These are phyloP conservation scores for Zophobas atratus DNA, from an alignment of 1,140 invertebrate genomes.

Conservation along the genomic window DNA sequence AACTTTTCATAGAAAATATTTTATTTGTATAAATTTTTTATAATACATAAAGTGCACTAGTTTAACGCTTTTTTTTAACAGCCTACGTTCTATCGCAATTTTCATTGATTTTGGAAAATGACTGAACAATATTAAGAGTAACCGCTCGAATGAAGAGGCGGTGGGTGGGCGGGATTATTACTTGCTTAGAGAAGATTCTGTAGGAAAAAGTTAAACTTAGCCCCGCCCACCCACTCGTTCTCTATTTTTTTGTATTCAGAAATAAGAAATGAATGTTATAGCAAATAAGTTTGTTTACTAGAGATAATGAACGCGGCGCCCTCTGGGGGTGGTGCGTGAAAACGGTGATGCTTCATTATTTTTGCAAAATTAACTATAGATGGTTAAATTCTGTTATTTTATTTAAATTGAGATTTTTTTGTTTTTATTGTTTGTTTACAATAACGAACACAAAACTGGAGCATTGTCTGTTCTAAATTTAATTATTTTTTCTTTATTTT, in stretches of 20 bases:
- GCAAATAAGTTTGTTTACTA: constrained; percentile 78
- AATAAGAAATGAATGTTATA: constrained; percentile 81
- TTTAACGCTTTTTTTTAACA: background rate
- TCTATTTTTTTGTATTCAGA: constrained; percentile 96
- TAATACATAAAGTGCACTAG: constrained; percentile 30
- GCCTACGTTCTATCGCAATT: background rate
- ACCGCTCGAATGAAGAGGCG: background rate
- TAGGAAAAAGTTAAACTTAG: no score
- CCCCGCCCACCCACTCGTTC: constrained; percentile 86
- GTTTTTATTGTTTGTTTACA: no score
- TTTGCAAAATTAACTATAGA: no score
- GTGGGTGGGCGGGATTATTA: no score
- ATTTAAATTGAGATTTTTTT: no score
- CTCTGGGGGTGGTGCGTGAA: background rate
- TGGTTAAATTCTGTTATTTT: no score
- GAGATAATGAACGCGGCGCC: background rate
- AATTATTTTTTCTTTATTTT: no score
- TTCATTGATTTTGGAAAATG: background rate
- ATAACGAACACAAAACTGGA: no score
- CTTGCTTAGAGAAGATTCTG: no score
- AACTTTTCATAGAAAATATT: constrained; percentile 26
- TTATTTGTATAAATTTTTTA: constrained; percentile 40
- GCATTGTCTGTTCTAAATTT: no score
- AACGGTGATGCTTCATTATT: no score
- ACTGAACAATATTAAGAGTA: background rate